phyloP scores from a whole-genome alignment of 2,113 vertebrate species.

The Zosterops lateralis region DNA sequence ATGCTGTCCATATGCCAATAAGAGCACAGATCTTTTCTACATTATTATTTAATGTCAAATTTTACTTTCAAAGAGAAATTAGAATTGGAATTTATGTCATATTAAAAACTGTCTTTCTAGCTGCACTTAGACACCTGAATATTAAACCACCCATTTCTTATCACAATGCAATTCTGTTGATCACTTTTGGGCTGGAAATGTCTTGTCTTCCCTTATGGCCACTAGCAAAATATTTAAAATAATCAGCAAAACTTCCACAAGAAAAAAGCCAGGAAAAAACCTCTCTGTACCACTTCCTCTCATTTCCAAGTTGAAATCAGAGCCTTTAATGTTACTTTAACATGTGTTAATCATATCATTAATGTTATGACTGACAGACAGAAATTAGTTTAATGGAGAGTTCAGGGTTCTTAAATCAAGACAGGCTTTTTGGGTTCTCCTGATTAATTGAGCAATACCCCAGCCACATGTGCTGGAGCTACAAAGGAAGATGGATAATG shows the following conservation, averaged over 20 bases:
- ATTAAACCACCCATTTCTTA: neutral
- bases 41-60: neutral
- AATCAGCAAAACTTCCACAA: neutral
- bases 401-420: conserved; percentile 55
- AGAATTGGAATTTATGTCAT: neutral
- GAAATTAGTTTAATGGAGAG: conserved; percentile 50
- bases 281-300: neutral
- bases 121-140: neutral
- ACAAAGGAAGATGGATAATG: conserved; percentile 32
- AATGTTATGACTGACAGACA: conserved; percentile 32
- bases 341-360: conserved; percentile 27
- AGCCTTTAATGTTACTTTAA: neutral
- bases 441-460: conserved; percentile 40
- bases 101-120: neutral
- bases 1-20: neutral
- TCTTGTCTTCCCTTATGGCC: neutral
- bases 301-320: neutral
- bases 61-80: neutral
- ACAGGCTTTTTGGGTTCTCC: conserved; percentile 49
- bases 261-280: neutral
- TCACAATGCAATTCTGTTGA: neutral
- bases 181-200: neutral
- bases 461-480: neutral
- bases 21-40: neutral
- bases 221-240: neutral